These are phyloP conservation scores for Lemur catta DNA, from an alignment of 2,797 vertebrate genomes.

Conservation along the genomic window DNA sequence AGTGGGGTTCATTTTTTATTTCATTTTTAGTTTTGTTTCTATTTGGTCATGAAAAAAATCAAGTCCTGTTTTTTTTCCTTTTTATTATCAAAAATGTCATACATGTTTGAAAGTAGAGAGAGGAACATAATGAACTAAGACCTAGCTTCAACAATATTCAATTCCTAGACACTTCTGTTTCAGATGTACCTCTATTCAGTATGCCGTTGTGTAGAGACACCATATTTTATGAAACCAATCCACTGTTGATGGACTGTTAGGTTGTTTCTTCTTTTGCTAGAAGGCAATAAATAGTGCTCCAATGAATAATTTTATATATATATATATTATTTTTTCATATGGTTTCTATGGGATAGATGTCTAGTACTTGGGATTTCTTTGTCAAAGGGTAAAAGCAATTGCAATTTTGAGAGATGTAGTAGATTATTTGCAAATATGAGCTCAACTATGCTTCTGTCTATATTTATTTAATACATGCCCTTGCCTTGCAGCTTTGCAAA, in stretches of 20 bases:
- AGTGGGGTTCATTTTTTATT: not conserved
- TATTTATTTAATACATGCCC: not conserved
- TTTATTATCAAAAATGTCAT: not conserved
- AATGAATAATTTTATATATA: not conserved
- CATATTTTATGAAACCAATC: not conserved
- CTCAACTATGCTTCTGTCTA: not conserved
- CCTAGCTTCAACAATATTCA: not conserved
- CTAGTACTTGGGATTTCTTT: not conserved
- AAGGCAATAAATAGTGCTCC: not conserved
- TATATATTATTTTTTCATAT: not conserved
- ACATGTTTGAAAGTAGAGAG: not conserved
- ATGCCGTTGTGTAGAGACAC: not conserved
- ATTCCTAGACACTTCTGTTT: not conserved
- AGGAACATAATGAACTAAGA: not conserved
- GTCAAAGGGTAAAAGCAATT: not conserved
- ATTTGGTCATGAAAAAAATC: not conserved
- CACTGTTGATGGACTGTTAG: not conserved
- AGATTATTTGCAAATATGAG: not conserved
- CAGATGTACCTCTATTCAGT: not conserved
- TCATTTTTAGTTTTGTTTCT: slow-evolving; percentile 11
- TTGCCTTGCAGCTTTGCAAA: not conserved
- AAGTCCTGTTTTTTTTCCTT: not conserved
- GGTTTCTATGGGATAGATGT: not conserved
- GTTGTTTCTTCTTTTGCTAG: not conserved
- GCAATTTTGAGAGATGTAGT: not conserved